Percentiles rank a stretch among this genome's conserved stretches.
These are phyloP conservation scores for Parazoanthus swiftii DNA, from an alignment of 92 coral and sea anemone genomes.

Conservation along the genomic window DNA sequence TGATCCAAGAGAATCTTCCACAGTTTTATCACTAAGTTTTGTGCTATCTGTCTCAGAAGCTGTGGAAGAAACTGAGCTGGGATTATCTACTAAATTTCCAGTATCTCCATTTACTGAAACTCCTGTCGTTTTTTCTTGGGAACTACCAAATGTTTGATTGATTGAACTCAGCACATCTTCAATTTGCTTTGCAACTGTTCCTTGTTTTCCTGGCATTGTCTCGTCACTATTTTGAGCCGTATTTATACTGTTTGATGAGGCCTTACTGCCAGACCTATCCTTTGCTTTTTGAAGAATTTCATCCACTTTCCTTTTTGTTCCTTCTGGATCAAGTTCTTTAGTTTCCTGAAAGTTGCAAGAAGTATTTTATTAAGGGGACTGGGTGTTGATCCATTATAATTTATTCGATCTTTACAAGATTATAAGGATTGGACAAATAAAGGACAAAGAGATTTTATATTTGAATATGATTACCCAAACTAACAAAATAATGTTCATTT, in stretches of 20 bases:
- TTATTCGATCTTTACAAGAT: too few species aligned
- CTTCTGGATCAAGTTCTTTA: conserved; percentile 71
- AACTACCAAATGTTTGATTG: conserved; percentile 17
- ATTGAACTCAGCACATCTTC: conserved; percentile 39
- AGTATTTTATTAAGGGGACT: neutral
- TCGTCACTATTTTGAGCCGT: neutral
- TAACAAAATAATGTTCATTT: too few species aligned
- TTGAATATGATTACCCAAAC: too few species aligned
- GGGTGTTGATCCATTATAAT: too few species aligned
- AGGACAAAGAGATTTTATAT: too few species aligned
- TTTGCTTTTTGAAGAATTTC: conserved; percentile 93
- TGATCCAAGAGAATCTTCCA: conserved; percentile 1
- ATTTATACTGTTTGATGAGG: conserved; percentile 3
- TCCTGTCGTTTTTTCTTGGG: neutral
- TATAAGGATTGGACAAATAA: too few species aligned
- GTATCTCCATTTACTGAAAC: conserved; percentile 24
- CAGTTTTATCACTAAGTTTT: neutral
- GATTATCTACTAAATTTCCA: neutral
- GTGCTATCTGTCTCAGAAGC: neutral
- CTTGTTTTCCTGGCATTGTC: conserved; percentile 29
- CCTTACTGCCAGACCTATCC: conserved; percentile 65
- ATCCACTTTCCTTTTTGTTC: conserved; percentile 75
- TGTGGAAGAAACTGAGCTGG: neutral
- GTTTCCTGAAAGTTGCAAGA: conserved; percentile 57
- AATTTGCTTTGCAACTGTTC: conserved; percentile 40